Evolutionary conservation across 64 coral and sea anemone species (phyloP), one percentile per base, ranked within the genome.

Genomic region (Catalaphyllia jardinei): DNA sequence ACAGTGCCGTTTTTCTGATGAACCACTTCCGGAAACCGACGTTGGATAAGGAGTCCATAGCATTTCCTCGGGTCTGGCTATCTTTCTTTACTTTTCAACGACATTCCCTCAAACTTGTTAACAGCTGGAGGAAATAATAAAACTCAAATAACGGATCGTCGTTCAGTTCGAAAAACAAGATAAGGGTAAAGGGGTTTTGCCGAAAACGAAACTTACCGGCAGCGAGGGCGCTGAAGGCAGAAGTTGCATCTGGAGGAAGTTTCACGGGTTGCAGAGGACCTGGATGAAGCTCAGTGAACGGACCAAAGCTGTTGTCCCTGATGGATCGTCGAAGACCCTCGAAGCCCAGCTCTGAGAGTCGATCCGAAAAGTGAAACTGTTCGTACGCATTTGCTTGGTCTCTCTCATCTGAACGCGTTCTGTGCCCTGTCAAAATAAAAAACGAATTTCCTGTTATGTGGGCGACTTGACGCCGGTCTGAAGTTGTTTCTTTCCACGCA

Each of bases 281-380:
- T 3, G 95, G 91, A 60, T 97, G 95, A 22, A 97, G 88, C 28
- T 97, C 95, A 51, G 95, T 85, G 78, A 97, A 97, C 39, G 95
- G 95, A 1, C 76, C 88, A 29, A 93, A 96, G 39, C 82, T 93
- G 15, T 62, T 88, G 83, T 93, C 82, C 60, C 94, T 80, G 31
- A 95, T 95, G 50, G 87, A 71, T 30, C 93, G 73, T 29, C 94
- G 94, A 33, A 96, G 86, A 1, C 91, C 88, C 19, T 96, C 94
- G 73, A 93, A 82, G 11, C 95, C 91, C 13, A 97, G 71, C 76
- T 96, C 94, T 16, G 94, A 96, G 35, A 96, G 79, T 31, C 92
- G 95, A 93, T 97, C 95, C 72, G 92, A 93, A 79, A 93, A 96
- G 71, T 91, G 90, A 91, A 93, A 96, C 87, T 96, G 95, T 62